Percentiles rank a stretch among this genome's conserved stretches.
These are phyloP conservation scores for Anthophora plumipes DNA, from an alignment of 2,888 invertebrate genomes.

Conservation along the genomic window DNA sequence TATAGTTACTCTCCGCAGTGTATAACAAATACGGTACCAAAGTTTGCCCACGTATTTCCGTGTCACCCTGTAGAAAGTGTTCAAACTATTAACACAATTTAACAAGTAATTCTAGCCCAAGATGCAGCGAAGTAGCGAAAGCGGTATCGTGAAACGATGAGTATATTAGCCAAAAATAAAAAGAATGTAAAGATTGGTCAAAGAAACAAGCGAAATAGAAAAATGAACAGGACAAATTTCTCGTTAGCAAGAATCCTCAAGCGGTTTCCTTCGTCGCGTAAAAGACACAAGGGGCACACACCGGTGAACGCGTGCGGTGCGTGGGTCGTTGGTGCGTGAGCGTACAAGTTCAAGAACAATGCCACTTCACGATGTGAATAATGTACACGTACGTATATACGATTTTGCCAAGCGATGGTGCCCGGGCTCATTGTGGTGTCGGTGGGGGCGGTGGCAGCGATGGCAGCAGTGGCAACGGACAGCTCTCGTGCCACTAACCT, in stretches of 20 bases:
- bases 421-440: conserved; percentile 56
- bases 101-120: background rate
- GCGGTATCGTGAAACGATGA: background rate
- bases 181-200: conserved; percentile 48
- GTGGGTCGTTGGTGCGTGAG: conserved; percentile 72
- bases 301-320: conserved; percentile 42
- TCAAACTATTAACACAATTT: background rate
- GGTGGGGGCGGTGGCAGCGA: conserved; percentile 51
- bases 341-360: conserved; percentile 83
- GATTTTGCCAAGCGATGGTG: conserved; percentile 76
- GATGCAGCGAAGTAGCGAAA: background rate
- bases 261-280: conserved; percentile 28
- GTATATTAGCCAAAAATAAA: conserved; percentile 4
- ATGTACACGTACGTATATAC: conserved; percentile 77
- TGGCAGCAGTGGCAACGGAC: conserved; percentile 65
- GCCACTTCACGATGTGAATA: conserved; percentile 79
- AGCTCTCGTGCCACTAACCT: conserved; percentile 82
- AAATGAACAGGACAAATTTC: conserved; percentile 47
- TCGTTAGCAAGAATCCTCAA: conserved; percentile 44
- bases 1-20: no score
- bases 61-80: no score
- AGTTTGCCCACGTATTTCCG: no score
- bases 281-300: background rate
- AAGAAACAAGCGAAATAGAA: conserved; percentile 15
- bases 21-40: no score